phyloP scores from a whole-genome alignment of 2,113 vertebrate genomes.

The pig (Sus scrofa) region DNA sequence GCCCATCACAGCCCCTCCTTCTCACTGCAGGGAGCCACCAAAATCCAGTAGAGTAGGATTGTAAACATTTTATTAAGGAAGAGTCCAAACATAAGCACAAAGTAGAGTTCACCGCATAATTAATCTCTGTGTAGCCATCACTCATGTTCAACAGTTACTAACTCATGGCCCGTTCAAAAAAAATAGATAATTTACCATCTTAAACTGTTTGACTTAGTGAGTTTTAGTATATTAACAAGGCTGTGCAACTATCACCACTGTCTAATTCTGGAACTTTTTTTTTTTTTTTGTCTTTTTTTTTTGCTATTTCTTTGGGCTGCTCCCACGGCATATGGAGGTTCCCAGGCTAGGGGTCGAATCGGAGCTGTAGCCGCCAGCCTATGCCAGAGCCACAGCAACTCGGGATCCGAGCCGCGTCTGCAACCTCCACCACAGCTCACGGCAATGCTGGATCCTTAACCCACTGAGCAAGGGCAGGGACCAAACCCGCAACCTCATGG shows the following conservation, averaged over 20 bases:
- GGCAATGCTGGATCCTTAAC: too few relatives aligned
- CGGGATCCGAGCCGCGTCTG: too few relatives aligned
- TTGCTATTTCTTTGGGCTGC: too few relatives aligned
- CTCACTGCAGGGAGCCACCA: background rate
- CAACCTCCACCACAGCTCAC: too few relatives aligned
- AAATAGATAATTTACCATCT: background rate
- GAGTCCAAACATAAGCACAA: background rate
- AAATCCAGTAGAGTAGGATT: background rate
- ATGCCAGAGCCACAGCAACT: too few relatives aligned
- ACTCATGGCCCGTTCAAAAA: background rate
- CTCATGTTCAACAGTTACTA: background rate
- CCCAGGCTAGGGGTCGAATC: too few relatives aligned
- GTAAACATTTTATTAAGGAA: background rate
- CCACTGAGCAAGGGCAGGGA: too few relatives aligned
- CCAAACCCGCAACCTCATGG: too few relatives aligned
- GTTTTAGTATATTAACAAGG: background rate
- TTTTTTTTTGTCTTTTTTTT: too few relatives aligned
- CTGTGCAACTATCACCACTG: background rate
- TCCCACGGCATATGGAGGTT: too few relatives aligned
- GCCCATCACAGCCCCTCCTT: background rate
- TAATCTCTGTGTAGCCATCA: background rate
- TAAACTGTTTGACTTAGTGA: background rate
- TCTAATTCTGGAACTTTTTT: background rate
- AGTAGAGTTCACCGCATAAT: background rate
- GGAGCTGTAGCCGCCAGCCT: too few relatives aligned